A percentile compares a stretch with the other conserved stretches of the same genome.
phyloP scores from a whole-genome alignment of 1,140 invertebrate genomes.

The Trichogramma pretiosum region DNA sequence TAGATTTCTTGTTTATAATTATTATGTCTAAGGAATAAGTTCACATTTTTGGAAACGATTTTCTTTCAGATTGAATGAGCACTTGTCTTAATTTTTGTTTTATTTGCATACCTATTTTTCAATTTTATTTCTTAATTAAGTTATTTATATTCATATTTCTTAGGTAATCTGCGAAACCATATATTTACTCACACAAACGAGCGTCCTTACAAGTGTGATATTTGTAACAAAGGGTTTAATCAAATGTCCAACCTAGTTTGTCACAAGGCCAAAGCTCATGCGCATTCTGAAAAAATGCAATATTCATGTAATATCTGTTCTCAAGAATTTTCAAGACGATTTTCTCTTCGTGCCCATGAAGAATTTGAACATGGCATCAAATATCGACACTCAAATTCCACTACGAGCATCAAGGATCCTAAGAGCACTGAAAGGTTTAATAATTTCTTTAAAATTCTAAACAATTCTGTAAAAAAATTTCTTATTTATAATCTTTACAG shows the following conservation, averaged over 20 bases:
- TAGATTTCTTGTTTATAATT: too few relatives aligned
- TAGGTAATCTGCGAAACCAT: conserved; percentile 64
- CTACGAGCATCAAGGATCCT: conserved; percentile 20
- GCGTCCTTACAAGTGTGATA: conserved; percentile 69
- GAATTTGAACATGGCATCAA: conserved; percentile 51
- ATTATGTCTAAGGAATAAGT: too few relatives aligned
- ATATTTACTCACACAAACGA: conserved; percentile 71
- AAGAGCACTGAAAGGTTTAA: conserved; percentile 30
- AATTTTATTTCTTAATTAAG: too few relatives aligned
- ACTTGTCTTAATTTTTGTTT: too few relatives aligned
- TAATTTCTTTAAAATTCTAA: neutral
- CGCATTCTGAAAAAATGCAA: conserved; percentile 48
- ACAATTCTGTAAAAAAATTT: neutral
- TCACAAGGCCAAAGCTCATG: conserved; percentile 63
- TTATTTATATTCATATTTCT: too few relatives aligned
- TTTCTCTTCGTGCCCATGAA: conserved; percentile 50
- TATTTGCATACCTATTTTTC: too few relatives aligned
- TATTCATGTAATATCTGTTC: conserved; percentile 50
- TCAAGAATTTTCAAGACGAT: conserved; percentile 48
- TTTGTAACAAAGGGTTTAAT: conserved; percentile 70
- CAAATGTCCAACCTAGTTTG: conserved; percentile 75
- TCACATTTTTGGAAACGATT: too few relatives aligned
- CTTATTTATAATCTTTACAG: conserved; percentile 25
- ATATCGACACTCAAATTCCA: conserved; percentile 33
- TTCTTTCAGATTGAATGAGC: too few relatives aligned